Evolutionary conservation across 2,888 invertebrate genomes (phyloP).

Genomic region (Petrolisthes manimaculis): DNA sequence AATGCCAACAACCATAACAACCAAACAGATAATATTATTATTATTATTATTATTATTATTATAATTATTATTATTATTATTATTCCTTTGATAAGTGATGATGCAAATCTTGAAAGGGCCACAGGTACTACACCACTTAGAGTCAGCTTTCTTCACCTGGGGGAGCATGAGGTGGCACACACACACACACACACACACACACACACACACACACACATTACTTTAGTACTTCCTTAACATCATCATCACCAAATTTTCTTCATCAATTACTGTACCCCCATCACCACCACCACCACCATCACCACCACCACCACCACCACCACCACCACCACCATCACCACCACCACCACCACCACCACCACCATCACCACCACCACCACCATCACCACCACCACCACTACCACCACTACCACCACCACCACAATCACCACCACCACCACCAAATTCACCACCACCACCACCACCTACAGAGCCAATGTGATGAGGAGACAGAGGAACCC

Average conservation of each 20-base stretch:
- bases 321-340: not conserved
- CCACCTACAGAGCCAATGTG: not conserved
- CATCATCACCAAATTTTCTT: not conserved
- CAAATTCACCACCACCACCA: not conserved
- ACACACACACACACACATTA: not conserved
- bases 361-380: not conserved
- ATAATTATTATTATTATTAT: too few relatives aligned
- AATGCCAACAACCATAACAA: too few relatives aligned
- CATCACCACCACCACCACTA: not conserved
- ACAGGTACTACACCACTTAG: too few relatives aligned
- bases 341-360: not conserved
- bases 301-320: not conserved
- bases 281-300: not conserved
- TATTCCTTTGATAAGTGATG: too few relatives aligned
- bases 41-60: too few relatives aligned
- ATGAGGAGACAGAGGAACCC: too few relatives aligned
- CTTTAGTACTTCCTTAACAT: not conserved
- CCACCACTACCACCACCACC: not conserved
- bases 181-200: not conserved
- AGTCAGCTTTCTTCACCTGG: too few relatives aligned
- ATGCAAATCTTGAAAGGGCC: too few relatives aligned
- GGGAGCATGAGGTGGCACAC: not conserved
- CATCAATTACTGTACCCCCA: not conserved
- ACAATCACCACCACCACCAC: not conserved
- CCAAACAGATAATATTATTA: too few relatives aligned